Evolutionary conservation across 2,888 invertebrate genomes (phyloP).

Genomic region (Melangyna quadrimaculata): DNA sequence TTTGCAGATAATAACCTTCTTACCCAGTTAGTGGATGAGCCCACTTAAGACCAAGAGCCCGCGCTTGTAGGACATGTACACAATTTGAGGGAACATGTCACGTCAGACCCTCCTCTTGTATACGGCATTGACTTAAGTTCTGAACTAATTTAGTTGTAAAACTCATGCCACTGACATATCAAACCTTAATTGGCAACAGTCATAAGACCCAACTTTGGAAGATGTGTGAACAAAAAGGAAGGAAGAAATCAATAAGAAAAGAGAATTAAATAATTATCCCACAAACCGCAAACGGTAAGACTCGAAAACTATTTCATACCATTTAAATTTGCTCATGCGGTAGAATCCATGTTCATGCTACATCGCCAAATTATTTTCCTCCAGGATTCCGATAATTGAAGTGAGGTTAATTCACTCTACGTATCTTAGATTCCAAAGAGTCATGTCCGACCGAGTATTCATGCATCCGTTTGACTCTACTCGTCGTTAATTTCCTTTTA

Average conservation of each 20-base stretch:
- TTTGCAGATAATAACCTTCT: no score
- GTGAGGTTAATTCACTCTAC: conserved; percentile 47
- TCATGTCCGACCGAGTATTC: conserved; percentile 16
- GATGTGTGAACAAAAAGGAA: conserved; percentile 1
- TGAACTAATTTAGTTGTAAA: conserved; percentile 41
- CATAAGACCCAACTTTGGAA: background rate
- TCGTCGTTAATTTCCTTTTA: conserved; percentile 67
- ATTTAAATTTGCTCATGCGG: conserved; percentile 31
- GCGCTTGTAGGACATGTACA: no score
- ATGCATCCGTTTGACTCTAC: conserved; percentile 39
- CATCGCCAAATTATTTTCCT: conserved; percentile 22
- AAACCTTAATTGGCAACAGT: conserved; percentile 27
- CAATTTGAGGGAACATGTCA: background rate
- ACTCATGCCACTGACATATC: conserved; percentile 25
- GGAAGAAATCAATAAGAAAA: conserved; percentile 60
- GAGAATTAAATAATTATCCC: conserved; percentile 66
- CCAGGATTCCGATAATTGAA: conserved; percentile 59
- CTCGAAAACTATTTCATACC: conserved; percentile 49
- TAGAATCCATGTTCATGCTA: background rate
- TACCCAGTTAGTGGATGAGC: no score
- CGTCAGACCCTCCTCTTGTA: background rate
- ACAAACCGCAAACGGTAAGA: conserved; percentile 39
- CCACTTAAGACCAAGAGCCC: no score
- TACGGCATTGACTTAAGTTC: background rate
- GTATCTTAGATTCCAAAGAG: conserved; percentile 1